Evolutionary conservation across 1,140 invertebrate species (phyloP), one percentile per base, ranked within the genome.

Genomic region (Drosophila funebris): DNA sequence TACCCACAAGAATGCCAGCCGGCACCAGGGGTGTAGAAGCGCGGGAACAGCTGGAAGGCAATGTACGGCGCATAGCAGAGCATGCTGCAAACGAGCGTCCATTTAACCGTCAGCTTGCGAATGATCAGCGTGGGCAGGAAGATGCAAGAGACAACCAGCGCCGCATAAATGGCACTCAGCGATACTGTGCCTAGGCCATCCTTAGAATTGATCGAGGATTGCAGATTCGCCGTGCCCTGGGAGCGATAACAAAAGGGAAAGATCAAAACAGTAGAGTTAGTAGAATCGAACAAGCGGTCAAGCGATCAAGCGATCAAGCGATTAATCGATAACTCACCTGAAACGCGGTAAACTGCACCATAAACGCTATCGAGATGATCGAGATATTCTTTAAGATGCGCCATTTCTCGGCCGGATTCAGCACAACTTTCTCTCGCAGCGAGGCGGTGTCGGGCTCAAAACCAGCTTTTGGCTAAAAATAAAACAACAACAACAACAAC

Each of bases 271-370:
- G n/a, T n/a, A n/a, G n/a, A n/a, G n/a, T n/a, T n/a, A n/a, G n/a
- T n/a, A n/a, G n/a, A n/a, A n/a, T n/a, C n/a, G n/a, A n/a, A n/a
- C n/a, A n/a, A n/a, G n/a, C n/a, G n/a, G n/a, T n/a, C n/a, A n/a
- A 14, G 1, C 36, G 6, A 18, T 22, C 0, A 46, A 14, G 1
- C 36, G 6, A 18, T 22, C 0, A 46, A 14, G 1, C 36, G 6
- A 18, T 22, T 0, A 46, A 43, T 50, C 4, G 7, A 16, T 57
- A 24, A 58, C 78, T 82, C 61, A 92, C 91, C 90, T 96, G 95
- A 92, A 98, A 98, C 29, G 97, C 97, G 13, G 97, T 98, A 92
- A 98, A 98, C 80, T 98, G 96, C 58, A 98, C 96, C 94, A 98
- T 96, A 90, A 98, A 98, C 2, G 96, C 96, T 52, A 96, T 92